Evolutionary conservation across 2,888 invertebrate genomes (phyloP).

Genomic region (Chymomyza caudatula): DNA sequence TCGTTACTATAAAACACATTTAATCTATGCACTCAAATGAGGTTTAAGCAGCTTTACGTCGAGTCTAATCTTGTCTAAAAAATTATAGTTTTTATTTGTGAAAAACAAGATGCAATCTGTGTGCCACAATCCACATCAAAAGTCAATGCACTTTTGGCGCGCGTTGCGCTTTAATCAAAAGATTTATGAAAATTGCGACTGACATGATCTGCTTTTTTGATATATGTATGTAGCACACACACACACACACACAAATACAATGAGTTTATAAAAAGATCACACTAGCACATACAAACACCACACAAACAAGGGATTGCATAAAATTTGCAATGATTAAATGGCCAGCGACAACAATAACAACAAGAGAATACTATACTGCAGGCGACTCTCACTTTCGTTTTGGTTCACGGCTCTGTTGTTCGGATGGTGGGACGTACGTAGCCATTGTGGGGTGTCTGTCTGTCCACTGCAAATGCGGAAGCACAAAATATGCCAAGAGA

Average conservation of each 20-base stretch:
- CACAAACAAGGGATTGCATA: conserved; percentile 58
- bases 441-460: conserved; percentile 18
- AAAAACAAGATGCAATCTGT: neutral
- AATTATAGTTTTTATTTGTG: neutral
- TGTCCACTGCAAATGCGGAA: conserved; percentile 58
- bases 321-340: conserved; percentile 69
- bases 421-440: neutral
- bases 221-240: conserved; percentile 44
- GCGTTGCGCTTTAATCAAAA: conserved; percentile 31
- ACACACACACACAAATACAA: conserved; percentile 15
- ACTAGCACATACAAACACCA: neutral
- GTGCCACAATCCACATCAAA: conserved; percentile 6
- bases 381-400: conserved; percentile 59
- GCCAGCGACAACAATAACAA: conserved; percentile 28
- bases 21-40: neutral
- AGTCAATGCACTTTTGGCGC: conserved; percentile 59
- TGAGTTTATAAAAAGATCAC: conserved; percentile 54
- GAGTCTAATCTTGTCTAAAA: neutral
- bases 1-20: neutral
- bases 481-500: conserved; percentile 22
- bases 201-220: conserved; percentile 37
- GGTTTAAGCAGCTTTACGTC: neutral
- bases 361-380: conserved; percentile 1
- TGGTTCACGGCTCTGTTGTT: neutral
- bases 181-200: conserved; percentile 29